Percentiles rank a stretch among this genome's conserved stretches.
phyloP scores from a whole-genome alignment of 2,888 invertebrate species.

The Oscheius onirici region DNA sequence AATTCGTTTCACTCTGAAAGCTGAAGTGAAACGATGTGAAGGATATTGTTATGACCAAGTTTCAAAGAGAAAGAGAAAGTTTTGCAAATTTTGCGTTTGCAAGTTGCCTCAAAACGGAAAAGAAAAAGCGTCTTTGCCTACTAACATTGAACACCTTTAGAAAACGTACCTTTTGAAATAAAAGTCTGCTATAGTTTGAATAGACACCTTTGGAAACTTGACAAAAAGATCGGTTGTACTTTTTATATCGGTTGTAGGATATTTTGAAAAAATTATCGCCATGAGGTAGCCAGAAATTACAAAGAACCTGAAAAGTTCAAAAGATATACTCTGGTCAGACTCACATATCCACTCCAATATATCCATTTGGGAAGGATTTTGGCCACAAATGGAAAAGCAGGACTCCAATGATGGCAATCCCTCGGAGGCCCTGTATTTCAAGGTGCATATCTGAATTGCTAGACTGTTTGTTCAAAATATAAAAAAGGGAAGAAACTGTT shows the following conservation, averaged over 20 bases:
- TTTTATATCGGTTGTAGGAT: background rate
- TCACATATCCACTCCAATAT: conserved; percentile 6
- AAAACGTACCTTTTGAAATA: background rate
- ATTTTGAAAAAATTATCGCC: background rate
- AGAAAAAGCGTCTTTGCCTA: no score
- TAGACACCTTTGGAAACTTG: background rate
- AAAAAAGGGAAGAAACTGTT: no score
- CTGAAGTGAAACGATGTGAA: no score
- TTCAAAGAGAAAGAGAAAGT: no score
- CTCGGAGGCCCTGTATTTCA: conserved; percentile 10
- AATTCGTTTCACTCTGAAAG: background rate
- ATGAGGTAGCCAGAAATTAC: conserved; percentile 11
- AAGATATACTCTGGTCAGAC: background rate
- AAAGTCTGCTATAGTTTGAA: background rate
- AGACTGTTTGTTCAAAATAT: no score
- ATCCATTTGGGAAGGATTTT: background rate
- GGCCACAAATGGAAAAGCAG: conserved; percentile 18
- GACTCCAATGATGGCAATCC: background rate
- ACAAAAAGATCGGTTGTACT: no score
- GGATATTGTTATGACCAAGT: no score
- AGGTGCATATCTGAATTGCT: background rate
- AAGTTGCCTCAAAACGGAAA: no score
- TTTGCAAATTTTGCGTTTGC: background rate
- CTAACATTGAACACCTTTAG: no score
- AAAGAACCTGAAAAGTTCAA: background rate